Conservation (phyloP, 2,888 invertebrate genomes). For the Rhaphigaster nebulosa region DNA sequence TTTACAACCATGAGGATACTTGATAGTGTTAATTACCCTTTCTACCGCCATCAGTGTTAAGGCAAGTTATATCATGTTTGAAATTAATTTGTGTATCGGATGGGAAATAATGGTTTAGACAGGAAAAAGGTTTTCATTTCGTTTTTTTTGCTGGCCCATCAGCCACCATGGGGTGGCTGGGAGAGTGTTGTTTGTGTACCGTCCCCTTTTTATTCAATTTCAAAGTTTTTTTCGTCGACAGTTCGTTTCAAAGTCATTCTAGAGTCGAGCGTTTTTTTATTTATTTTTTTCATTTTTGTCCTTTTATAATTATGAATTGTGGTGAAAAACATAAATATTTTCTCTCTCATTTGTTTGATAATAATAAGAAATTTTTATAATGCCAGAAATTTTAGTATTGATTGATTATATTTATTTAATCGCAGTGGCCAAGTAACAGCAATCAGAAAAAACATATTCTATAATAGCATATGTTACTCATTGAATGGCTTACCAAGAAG, state of each 20-base stretch:
- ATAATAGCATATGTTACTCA: no score
- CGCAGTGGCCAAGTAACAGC: no score
- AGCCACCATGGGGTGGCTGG: neutral
- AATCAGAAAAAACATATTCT: no score
- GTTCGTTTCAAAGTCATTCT: conserved; percentile 16
- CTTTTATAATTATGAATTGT: neutral
- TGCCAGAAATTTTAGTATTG: no score
- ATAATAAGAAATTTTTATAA: neutral
- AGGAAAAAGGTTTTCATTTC: neutral
- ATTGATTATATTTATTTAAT: no score
- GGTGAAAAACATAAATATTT: neutral
- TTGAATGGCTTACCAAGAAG: no score
- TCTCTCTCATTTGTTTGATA: neutral
- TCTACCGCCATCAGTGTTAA: neutral
- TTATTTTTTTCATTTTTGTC: neutral
- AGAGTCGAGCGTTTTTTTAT: neutral
- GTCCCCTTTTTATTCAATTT: neutral
- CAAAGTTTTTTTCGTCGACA: neutral
- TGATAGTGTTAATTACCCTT: neutral
- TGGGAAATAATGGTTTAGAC: neutral
- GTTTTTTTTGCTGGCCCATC: neutral
- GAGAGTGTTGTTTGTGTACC: neutral
- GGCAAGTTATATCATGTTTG: neutral
- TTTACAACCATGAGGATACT: neutral
- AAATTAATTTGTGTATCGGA: conserved; percentile 11